Conservation (phyloP, 2,888 invertebrate species). For the Drosophila dives region DNA sequence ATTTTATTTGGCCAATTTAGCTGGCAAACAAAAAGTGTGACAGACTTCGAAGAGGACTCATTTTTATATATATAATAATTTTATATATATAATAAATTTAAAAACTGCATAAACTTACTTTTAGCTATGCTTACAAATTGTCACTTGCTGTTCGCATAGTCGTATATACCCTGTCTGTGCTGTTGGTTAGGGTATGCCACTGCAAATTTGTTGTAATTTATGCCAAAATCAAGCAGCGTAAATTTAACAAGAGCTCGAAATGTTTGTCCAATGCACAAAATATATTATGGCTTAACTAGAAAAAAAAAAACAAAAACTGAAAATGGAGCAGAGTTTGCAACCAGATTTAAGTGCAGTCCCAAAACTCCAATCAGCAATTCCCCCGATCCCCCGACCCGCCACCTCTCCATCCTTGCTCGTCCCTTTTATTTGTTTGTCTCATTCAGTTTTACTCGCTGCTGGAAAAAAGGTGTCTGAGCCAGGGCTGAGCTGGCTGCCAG, state of each 20-base stretch:
- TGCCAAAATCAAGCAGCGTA: constrained; percentile 43
- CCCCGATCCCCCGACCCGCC: neutral
- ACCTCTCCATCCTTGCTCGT: neutral
- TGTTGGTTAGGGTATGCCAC: neutral
- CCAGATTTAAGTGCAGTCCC: constrained; percentile 43
- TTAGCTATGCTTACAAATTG: neutral
- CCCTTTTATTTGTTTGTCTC: constrained; percentile 22
- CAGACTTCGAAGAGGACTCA: neutral
- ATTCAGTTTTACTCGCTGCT: constrained; percentile 4
- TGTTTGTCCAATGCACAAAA: constrained; percentile 16
- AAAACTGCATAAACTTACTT: neutral
- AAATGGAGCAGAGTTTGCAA: constrained; percentile 8
- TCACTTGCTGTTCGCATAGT: neutral
- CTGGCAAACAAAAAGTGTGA: constrained; percentile 8
- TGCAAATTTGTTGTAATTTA: constrained; percentile 53
- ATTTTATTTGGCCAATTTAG: constrained; percentile 59
- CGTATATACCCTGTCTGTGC: neutral
- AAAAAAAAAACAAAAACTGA: constrained; percentile 21
- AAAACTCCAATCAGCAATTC: constrained; percentile 37
- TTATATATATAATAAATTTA: neutral
- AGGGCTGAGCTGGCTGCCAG: constrained; percentile 6
- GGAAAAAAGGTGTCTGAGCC: constrained; percentile 29
- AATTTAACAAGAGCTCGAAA: constrained; percentile 47
- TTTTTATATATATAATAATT: neutral
- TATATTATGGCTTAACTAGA: constrained; percentile 44